Conservation (phyloP, 53 echinoderm and acorn worm species). For the Mesocentrotus franciscanus region DNA sequence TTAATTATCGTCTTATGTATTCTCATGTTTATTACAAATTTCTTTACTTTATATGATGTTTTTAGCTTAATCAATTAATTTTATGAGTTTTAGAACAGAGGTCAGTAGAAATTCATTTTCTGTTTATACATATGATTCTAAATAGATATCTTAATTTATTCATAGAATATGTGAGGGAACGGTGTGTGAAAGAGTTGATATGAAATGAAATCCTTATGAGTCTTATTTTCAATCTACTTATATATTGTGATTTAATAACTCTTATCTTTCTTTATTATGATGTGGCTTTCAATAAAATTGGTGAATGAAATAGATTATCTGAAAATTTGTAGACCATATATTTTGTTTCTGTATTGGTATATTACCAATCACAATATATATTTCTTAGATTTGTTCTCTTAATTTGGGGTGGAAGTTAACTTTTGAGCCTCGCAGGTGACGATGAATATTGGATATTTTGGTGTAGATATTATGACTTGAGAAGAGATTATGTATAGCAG, state of each 20-base stretch:
- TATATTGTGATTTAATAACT: slow-evolving; percentile 22
- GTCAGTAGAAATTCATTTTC: not conserved
- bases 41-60: not conserved
- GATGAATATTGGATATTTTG: slow-evolving; percentile 36
- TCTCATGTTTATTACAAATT: not conserved
- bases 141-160: not conserved
- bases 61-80: not conserved
- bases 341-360: slow-evolving; percentile 42
- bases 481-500: slow-evolving; percentile 65
- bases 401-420: slow-evolving; percentile 5
- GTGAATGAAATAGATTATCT: slow-evolving; percentile 48
- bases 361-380: slow-evolving; percentile 32
- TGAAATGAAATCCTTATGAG: not conserved
- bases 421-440: slow-evolving; percentile 4
- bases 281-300: slow-evolving; percentile 50
- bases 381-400: not conserved
- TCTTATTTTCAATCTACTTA: slow-evolving; percentile 52
- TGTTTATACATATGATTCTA: not conserved
- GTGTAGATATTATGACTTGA: slow-evolving; percentile 61
- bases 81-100: not conserved
- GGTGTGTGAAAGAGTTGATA: slow-evolving; percentile 34
- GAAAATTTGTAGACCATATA: slow-evolving; percentile 4
- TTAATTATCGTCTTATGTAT: not conserved
- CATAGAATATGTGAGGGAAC: not conserved
- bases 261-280: not conserved